These are phyloP conservation scores for Pseudorhombus dupliciocellatus DNA, from an alignment of 2,113 vertebrate species.

Conservation along the genomic window DNA sequence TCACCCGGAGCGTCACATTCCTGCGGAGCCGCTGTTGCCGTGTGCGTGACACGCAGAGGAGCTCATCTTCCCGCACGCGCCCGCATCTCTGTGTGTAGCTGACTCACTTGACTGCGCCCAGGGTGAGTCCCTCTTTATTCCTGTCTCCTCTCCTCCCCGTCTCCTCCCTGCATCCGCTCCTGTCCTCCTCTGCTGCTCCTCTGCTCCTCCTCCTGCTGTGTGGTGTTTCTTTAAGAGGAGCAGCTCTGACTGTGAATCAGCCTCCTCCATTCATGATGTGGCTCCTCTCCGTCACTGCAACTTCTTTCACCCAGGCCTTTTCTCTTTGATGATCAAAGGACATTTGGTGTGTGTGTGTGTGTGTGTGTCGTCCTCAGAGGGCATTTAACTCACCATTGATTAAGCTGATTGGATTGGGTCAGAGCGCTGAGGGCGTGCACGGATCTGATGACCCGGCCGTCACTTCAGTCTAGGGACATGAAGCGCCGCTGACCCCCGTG, in stretches of 20 bases:
- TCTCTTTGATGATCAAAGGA: no score
- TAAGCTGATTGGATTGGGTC: constrained; percentile 60
- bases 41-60: constrained; percentile 14
- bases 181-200: not conserved
- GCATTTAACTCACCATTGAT: constrained; percentile 55
- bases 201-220: not conserved
- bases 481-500: constrained; percentile 39
- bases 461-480: not conserved
- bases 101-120: constrained; percentile 52
- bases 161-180: not conserved
- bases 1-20: no score
- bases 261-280: constrained; percentile 38
- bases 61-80: constrained; percentile 35
- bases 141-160: not conserved
- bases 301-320: no score
- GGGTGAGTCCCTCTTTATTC: constrained; percentile 58
- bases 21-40: no score
- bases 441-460: constrained; percentile 24
- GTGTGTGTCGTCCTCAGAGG: constrained; percentile 27
- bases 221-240: not conserved
- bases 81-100: constrained; percentile 50
- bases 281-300: not conserved
- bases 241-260: not conserved
- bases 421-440: constrained; percentile 7
- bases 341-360: no score